phyloP scores from a whole-genome alignment of 2,888 invertebrate genomes.

The Epirrhoe alternata region DNA sequence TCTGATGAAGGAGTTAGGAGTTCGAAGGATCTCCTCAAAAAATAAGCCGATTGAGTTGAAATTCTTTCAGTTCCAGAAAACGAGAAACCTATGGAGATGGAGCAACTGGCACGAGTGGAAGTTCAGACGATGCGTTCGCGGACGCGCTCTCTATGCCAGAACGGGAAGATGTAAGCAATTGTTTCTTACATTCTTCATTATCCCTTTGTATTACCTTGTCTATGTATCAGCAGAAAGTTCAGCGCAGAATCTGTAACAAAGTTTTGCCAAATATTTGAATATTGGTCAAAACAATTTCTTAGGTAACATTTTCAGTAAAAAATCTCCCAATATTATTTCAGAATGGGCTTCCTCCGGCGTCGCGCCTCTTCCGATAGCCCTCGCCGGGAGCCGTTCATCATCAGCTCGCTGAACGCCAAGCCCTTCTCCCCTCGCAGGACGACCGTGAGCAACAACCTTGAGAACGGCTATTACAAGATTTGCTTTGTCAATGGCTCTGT shows the following conservation, averaged over 20 bases:
- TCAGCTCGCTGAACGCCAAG: conserved; percentile 63
- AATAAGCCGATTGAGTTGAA: no score
- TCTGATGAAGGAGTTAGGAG: no score
- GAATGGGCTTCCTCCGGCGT: conserved; percentile 82
- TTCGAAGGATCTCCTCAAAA: no score
- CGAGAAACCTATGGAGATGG: conserved; percentile 87
- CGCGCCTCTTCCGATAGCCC: conserved; percentile 85
- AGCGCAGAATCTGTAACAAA: no score
- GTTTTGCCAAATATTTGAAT: no score
- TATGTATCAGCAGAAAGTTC: no score
- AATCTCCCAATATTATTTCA: conserved; percentile 41
- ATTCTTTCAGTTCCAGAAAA: conserved; percentile 74
- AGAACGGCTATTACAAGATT: conserved; percentile 83
- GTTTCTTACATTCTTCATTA: no score
- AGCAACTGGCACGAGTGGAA: conserved; percentile 87
- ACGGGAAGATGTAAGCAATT: conserved; percentile 81
- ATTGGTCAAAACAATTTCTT: background rate
- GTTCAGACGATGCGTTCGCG: conserved; percentile 85
- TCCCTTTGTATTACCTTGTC: no score
- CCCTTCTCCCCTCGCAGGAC: conserved; percentile 85
- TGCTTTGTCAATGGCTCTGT: conserved; percentile 86
- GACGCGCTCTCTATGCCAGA: conserved; percentile 85
- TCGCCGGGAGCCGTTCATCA: conserved; percentile 77
- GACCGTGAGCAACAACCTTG: conserved; percentile 80
- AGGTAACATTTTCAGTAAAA: conserved; percentile 13